These are phyloP conservation scores for Philaenus spumarius DNA, from an alignment of 1,140 invertebrate genomes.

Conservation along the genomic window DNA sequence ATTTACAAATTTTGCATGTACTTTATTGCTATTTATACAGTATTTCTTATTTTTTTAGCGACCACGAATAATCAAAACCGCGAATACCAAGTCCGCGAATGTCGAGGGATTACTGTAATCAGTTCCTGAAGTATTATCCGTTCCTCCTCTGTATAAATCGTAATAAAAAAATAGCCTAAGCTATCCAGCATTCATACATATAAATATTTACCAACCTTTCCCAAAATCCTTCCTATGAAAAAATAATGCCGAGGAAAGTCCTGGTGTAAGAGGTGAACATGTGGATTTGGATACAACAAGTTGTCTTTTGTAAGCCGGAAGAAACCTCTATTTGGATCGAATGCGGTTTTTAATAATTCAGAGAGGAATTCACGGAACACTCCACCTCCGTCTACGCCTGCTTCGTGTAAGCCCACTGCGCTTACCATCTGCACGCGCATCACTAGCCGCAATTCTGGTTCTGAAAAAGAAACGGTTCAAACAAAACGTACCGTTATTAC, in stretches of 20 bases:
- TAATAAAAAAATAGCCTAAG: no score
- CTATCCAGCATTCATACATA: not conserved
- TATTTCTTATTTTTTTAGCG: no score
- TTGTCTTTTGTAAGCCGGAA: constrained; percentile 89
- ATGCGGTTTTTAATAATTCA: constrained; percentile 87
- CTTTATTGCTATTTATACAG: no score
- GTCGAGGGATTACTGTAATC: no score
- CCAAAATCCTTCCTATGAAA: constrained; percentile 91
- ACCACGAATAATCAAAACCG: no score
- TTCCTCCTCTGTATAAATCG: no score
- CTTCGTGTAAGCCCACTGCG: constrained; percentile 82
- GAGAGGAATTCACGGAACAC: constrained; percentile 88
- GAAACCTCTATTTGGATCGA: constrained; percentile 94
- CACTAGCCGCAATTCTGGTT: constrained; percentile 77
- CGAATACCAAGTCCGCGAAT: no score
- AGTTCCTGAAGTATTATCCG: no score
- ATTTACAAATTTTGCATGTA: no score
- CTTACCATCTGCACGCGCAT: constrained; percentile 88
- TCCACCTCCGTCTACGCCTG: constrained; percentile 94
- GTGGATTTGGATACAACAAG: constrained; percentile 92
- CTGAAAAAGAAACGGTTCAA: constrained; percentile 44
- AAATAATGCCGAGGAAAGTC: constrained; percentile 89
- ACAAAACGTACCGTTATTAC: no score
- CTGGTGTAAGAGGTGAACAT: constrained; percentile 72
- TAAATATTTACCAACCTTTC: constrained; percentile 57